Percentiles rank a stretch among this genome's conserved stretches.
These are phyloP conservation scores for Rhinoptilus africanus DNA, from an alignment of 2,113 vertebrate genomes.

Conservation along the genomic window DNA sequence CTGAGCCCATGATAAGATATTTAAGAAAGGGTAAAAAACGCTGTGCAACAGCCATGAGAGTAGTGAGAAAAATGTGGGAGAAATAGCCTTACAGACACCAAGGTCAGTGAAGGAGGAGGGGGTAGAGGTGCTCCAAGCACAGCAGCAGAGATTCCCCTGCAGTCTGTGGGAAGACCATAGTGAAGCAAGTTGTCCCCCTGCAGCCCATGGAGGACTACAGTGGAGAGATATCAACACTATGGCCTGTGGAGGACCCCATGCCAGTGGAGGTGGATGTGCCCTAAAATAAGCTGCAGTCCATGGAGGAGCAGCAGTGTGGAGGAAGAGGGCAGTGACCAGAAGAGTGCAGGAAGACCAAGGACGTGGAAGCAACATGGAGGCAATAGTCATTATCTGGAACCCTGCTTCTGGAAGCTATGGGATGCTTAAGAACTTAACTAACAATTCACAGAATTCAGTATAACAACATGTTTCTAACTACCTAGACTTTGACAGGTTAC, in stretches of 20 bases:
- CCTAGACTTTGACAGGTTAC: background rate
- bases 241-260: background rate
- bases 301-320: background rate
- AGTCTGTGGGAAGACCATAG: background rate
- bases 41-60: background rate
- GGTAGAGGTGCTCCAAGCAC: background rate
- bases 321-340: background rate
- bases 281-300: background rate
- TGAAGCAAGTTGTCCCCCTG: background rate
- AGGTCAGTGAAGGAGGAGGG: background rate
- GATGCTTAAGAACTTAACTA: background rate
- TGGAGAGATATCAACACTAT: background rate
- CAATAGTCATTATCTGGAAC: background rate
- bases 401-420: background rate
- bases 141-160: background rate
- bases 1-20: background rate
- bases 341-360: background rate
- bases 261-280: background rate
- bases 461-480: background rate
- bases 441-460: background rate
- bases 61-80: background rate
- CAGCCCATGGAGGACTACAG: background rate
- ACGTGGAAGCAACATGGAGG: background rate
- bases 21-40: background rate
- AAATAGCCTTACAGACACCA: background rate